phyloP scores from a whole-genome alignment of 2,113 vertebrate species.

The Panurus biarmicus region DNA sequence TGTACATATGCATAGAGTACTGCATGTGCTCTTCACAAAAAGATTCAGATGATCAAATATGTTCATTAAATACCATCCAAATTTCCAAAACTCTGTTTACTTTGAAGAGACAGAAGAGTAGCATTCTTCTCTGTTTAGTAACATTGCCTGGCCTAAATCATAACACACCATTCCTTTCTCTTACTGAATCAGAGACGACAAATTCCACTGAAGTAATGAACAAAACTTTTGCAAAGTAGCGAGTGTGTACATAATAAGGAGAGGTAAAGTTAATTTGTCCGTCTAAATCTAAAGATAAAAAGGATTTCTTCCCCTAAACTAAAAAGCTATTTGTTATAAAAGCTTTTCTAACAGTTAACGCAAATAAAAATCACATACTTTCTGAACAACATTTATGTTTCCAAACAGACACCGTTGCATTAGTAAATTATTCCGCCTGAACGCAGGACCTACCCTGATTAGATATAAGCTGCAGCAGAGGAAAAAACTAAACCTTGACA shows the following conservation, averaged over 20 bases:
- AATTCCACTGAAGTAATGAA: neutral
- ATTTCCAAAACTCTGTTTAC: neutral
- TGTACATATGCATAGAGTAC: neutral
- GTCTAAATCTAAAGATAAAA: neutral
- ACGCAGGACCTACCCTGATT: neutral
- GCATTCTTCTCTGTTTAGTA: neutral
- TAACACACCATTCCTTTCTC: neutral
- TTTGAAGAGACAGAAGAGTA: neutral
- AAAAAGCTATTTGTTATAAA: neutral
- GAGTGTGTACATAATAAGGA: accelerated
- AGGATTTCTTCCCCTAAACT: neutral
- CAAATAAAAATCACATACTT: neutral
- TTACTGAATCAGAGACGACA: neutral
- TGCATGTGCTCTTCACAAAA: neutral
- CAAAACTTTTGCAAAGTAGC: neutral
- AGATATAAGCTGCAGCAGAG: neutral
- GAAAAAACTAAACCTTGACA: neutral
- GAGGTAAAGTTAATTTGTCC: neutral
- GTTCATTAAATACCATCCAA: neutral
- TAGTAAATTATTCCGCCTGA: neutral
- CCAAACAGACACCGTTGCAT: neutral
- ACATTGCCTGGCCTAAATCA: neutral
- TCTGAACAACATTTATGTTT: neutral
- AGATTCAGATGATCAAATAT: neutral
- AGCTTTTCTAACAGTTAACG: neutral